Conservation (phyloP, 1,140 invertebrate species). For the Littorina saxatilis region DNA sequence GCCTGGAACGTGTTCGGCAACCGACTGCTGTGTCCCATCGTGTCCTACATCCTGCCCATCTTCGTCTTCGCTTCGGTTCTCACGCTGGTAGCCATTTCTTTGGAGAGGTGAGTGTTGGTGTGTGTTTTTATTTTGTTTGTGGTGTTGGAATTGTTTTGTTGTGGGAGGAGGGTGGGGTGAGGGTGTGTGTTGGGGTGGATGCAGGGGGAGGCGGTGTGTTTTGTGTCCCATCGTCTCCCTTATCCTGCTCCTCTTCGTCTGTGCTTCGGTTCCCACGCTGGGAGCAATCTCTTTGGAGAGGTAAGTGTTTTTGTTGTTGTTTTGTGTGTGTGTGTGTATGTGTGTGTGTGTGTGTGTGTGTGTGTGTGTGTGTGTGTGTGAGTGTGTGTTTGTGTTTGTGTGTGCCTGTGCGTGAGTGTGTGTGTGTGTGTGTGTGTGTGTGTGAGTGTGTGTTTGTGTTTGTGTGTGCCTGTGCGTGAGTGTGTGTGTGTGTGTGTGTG, state of each 20-base stretch:
- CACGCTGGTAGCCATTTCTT: conserved; percentile 77
- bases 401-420: conserved; percentile 21
- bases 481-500: not conserved
- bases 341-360: not conserved
- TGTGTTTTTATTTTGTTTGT: not conserved
- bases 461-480: not conserved
- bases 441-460: not conserved
- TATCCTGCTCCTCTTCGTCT: not conserved
- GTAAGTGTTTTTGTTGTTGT: not conserved
- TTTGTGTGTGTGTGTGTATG: not conserved
- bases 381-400: conserved; percentile 15
- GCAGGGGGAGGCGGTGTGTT: not conserved
- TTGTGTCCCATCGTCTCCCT: not conserved
- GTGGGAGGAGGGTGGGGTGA: not conserved
- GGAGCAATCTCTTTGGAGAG: too few species aligned
- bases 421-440: conserved; percentile 3
- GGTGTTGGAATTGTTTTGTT: not conserved
- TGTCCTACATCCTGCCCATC: conserved; percentile 74
- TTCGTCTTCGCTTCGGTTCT: conserved; percentile 77
- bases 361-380: not conserved
- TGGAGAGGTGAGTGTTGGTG: conserved; percentile 77
- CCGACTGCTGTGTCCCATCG: conserved; percentile 73
- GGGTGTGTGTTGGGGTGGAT: not conserved
- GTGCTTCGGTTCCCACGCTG: too few species aligned
- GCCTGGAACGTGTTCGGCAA: conserved; percentile 72